A percentile compares a stretch with the other conserved stretches of the same genome.
Conservation (phyloP, 53 echinoderm and acorn worm species). For the Zoroaster sp. region DNA sequence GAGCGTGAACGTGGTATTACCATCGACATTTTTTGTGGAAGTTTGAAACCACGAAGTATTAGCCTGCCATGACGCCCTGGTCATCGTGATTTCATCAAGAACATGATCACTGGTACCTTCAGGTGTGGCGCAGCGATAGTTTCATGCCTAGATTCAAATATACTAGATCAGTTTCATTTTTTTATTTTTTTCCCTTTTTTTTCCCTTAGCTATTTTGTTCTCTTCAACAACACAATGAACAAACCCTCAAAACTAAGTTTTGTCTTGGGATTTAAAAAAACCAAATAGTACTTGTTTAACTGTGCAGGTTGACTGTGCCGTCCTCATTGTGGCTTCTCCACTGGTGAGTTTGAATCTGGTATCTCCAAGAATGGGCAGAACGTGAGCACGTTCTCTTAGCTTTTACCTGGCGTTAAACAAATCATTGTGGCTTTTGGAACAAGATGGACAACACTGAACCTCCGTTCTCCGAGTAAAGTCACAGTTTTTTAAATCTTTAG, state of each 20-base stretch:
- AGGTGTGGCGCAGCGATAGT: too few relatives aligned
- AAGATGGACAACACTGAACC: slow-evolving; percentile 85
- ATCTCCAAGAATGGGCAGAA: slow-evolving; percentile 83
- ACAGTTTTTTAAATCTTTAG: background rate
- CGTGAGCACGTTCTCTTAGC: slow-evolving; percentile 79
- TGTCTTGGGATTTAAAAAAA: too few relatives aligned
- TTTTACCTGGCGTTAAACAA: slow-evolving; percentile 79
- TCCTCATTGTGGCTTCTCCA: slow-evolving; percentile 68
- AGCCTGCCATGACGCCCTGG: slow-evolving; percentile 90
- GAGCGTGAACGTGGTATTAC: slow-evolving; percentile 97
- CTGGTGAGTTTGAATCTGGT: slow-evolving; percentile 90
- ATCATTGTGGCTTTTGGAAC: slow-evolving; percentile 73
- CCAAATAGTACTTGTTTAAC: too few relatives aligned
- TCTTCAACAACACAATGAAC: too few relatives aligned
- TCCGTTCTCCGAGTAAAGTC: slow-evolving; percentile 57
- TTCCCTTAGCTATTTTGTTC: too few relatives aligned
- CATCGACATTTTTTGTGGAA: slow-evolving; percentile 94
- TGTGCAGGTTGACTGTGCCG: slow-evolving; percentile 89
- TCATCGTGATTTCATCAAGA: slow-evolving; percentile 99
- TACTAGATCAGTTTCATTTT: too few relatives aligned
- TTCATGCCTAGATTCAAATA: too few relatives aligned
- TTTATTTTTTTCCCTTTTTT: too few relatives aligned
- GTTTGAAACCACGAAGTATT: slow-evolving; percentile 74
- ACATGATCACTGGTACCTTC: slow-evolving; percentile 97
- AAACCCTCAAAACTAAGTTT: too few relatives aligned